Percentiles rank a stretch among this genome's conserved stretches.
These are phyloP conservation scores for Celastrina argiolus DNA, from an alignment of 2,888 invertebrate species.

Conservation along the genomic window DNA sequence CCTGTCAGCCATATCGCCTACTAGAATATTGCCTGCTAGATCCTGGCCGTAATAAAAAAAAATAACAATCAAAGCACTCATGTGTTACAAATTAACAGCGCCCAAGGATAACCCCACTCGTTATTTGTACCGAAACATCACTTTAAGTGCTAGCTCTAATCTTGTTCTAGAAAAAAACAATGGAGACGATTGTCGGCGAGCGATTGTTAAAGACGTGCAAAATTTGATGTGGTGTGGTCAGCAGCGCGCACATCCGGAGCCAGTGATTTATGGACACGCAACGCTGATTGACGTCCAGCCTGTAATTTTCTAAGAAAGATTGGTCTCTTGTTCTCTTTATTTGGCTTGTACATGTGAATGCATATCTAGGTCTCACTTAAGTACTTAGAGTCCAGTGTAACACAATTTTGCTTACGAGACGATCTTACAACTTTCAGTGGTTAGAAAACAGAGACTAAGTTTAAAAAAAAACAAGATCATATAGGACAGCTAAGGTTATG, in stretches of 20 bases:
- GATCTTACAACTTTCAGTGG: background rate
- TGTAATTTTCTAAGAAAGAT: constrained; percentile 16
- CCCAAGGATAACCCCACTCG: background rate
- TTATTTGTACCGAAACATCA: background rate
- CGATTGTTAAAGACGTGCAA: constrained; percentile 32
- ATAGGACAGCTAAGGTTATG: background rate
- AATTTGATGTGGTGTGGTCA: constrained; percentile 43
- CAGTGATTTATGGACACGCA: constrained; percentile 38
- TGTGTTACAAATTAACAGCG: constrained; percentile 8
- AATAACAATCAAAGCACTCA: background rate
- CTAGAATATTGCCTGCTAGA: constrained; percentile 20
- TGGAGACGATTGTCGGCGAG: constrained; percentile 23
- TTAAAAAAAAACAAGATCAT: too few relatives aligned
- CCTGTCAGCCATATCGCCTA: constrained; percentile 62
- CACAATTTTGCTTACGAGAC: too few relatives aligned
- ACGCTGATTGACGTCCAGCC: constrained; percentile 2
- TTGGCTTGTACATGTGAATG: background rate
- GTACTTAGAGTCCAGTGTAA: background rate
- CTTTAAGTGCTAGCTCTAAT: background rate
- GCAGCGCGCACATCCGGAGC: constrained; percentile 45
- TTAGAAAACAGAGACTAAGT: background rate
- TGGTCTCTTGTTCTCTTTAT: constrained; percentile 3
- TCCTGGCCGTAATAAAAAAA: background rate
- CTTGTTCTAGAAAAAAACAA: constrained; percentile 7
- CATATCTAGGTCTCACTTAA: background rate